Evolutionary conservation across 2,888 invertebrate species (phyloP), one percentile per base, ranked within the genome.

Genomic region (Atrina japonica): DNA sequence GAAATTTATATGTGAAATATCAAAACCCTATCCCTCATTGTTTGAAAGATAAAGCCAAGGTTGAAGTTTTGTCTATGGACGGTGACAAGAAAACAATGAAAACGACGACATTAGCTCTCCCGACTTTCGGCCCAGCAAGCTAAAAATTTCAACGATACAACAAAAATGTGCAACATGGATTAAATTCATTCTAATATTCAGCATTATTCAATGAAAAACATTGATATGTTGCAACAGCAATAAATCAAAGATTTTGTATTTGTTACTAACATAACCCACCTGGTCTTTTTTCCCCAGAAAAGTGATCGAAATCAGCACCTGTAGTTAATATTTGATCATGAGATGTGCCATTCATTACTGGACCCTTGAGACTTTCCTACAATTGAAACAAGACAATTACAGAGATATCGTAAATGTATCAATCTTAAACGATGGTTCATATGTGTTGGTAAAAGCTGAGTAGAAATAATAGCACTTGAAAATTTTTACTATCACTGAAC

Each of bases 321-420:
- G 75, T 73, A 11, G 86, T 86, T n/a, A 86, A 65, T 5, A 82
- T 75, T 41, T 76, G 73, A 35, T 82, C 82, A 70, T 82, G 80
- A 50, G 82, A 69, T 14, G 82, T 63, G 21, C 86, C 85, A 75
- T 87, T 87, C 69, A 87, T 59, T n/a, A 85, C 77, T 7, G 85
- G 85, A 21, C 83, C 85, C 58, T 83, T 87, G 30, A 87, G 65
- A 41, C 82, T 87, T 65, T 87, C 86, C 86, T 87, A 25, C 21
- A 43, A 59, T n/a, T 43, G 16, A 23, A 18, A 59, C 7, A 30
- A 27, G 14, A 21, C 5, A 35, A 35, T 35, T 7, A 35, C 35
- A 35, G n/a, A n/a, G n/a, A n/a, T n/a, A n/a, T n/a, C n/a, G n/a
- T n/a, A n/a, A n/a, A n/a, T n/a, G n/a, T n/a, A n/a, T n/a, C n/a